Evolutionary conservation across 2,113 vertebrate genomes (phyloP).

Genomic region (Xenopus borealis): DNA sequence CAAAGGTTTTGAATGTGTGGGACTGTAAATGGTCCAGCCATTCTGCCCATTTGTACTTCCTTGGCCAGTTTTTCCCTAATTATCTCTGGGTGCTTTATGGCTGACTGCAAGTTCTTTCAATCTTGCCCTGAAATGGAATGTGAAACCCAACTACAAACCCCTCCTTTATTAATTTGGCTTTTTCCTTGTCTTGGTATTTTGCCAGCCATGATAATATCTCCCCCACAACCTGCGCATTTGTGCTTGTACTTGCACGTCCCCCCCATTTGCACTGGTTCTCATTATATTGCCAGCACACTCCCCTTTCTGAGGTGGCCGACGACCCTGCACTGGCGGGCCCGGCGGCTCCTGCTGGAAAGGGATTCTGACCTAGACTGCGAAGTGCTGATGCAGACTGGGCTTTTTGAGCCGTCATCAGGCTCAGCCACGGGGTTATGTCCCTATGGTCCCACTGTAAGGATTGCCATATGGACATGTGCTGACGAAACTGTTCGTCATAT

Average conservation of each 20-base stretch:
- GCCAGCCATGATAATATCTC: background rate
- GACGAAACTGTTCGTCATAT: too few relatives aligned
- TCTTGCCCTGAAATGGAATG: background rate
- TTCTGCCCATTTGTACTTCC: background rate
- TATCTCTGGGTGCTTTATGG: too few relatives aligned
- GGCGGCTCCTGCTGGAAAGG: too few relatives aligned
- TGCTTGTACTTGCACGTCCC: background rate
- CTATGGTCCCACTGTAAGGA: too few relatives aligned
- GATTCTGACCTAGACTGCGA: too few relatives aligned
- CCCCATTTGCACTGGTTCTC: background rate
- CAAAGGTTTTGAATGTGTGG: background rate
- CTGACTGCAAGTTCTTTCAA: too few relatives aligned
- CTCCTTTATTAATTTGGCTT: background rate
- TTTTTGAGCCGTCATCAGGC: too few relatives aligned
- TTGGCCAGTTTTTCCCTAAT: too few relatives aligned
- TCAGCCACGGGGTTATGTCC: too few relatives aligned
- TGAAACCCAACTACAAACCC: background rate
- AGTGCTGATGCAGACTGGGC: too few relatives aligned
- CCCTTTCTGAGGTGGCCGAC: background rate
- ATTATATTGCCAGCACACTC: background rate
- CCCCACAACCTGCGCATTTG: background rate
- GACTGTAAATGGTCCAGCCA: background rate
- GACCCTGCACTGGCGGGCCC: too few relatives aligned
- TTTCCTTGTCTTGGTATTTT: background rate
- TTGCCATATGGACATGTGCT: too few relatives aligned